Evolutionary conservation across 1,140 invertebrate species (phyloP), one percentile per base, ranked within the genome.

Genomic region (Coptotermes formosanus): DNA sequence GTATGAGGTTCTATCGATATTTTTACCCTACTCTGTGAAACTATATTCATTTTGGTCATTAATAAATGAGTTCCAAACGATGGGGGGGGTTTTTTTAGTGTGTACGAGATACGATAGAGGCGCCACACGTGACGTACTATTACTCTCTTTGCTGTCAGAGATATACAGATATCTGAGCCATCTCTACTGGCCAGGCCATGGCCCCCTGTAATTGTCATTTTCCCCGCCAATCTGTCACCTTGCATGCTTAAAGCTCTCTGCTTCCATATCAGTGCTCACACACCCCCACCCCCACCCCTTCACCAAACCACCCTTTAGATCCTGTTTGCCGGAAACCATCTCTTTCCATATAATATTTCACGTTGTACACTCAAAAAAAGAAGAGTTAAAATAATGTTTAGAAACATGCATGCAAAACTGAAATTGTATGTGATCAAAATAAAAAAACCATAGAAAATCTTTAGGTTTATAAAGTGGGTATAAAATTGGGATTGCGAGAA

Each of bases 181-280:
- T 75, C 64, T 75, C 64, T 30, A 75, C 64, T 11, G 25, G 64
- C 11, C 8, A 6, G 64, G 25, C 64, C n/a, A 14, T 75, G 25
- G 2, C 64, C 64, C n/a, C 64, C 64, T 30, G 64, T 30, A 75
- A 75, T 75, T 75, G 64, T 75, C 64, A 75, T 75, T 75, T 55
- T 75, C 64, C 64, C 64, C 64, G 9, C 64, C 64, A 75, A 75
- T 75, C 64, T 75, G 64, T 75, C 64, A 75, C 64, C 64, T 75
- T 75, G 64, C 25, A 75, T 75, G 64, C 64, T 16, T 75, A 75
- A 25, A 9, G 64, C 64, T 6, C 64, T 75, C 25, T 75, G 8
- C n/a, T 25, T 75, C 11, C 25, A 30, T 75, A 75, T 75, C 64
- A 30, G 25, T n/a, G 64, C 30, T 16, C 64, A 30, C 16, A 75